Conservation (phyloP, 2,113 vertebrate species). For the Coryphaenoides rupestris region DNA sequence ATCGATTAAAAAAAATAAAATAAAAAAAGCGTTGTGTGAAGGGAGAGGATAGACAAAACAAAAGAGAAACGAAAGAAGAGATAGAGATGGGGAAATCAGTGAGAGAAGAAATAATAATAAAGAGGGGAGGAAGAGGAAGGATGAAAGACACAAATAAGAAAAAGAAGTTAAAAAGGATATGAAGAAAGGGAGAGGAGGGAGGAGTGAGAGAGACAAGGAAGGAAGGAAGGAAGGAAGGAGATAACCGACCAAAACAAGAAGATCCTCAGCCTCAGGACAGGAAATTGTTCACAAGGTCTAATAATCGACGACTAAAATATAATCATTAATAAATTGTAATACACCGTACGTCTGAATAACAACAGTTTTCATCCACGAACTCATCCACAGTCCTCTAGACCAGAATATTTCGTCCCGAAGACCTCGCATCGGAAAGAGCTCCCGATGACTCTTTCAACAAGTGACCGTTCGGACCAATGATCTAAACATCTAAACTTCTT, state of each 20-base stretch:
- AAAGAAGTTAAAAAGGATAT: neutral
- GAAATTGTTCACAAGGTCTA: neutral
- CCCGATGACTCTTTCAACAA: slow-evolving; percentile 29
- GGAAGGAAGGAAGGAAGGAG: neutral
- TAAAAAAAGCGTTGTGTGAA: too few relatives aligned
- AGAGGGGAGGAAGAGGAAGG: too few relatives aligned
- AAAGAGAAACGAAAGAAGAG: too few relatives aligned
- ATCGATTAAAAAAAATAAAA: too few relatives aligned
- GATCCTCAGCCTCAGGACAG: neutral
- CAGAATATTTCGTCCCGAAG: neutral
- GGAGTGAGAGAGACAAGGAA: neutral
- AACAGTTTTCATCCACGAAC: neutral
- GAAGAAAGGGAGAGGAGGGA: neutral
- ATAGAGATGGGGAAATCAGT: too few relatives aligned
- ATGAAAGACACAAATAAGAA: too few relatives aligned
- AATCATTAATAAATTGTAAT: too few relatives aligned
- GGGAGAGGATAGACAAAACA: too few relatives aligned
- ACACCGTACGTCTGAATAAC: too few relatives aligned
- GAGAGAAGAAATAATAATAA: too few relatives aligned
- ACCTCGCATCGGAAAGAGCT: slow-evolving; percentile 11
- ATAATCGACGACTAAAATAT: neutral
- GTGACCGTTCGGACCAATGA: slow-evolving; percentile 28
- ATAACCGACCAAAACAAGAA: too few relatives aligned
- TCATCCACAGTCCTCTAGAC: too few relatives aligned
- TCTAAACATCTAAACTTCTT: slow-evolving; percentile 10